Evolutionary conservation across 2,113 vertebrate species (phyloP).

Genomic region (Vimba vimba): DNA sequence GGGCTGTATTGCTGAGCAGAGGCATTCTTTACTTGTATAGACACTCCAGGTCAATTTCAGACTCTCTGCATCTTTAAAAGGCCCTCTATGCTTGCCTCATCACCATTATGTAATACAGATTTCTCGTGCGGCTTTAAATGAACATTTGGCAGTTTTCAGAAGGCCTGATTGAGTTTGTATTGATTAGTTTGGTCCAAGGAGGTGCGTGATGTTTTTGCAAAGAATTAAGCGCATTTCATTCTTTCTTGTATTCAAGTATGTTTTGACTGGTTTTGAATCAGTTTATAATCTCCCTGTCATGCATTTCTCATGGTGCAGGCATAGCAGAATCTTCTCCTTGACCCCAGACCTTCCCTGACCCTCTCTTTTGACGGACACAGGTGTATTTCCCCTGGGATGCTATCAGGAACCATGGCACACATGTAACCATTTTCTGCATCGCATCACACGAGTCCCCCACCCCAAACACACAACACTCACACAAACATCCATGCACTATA

Average conservation of each 20-base stretch:
- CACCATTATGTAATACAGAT: constrained; percentile 63
- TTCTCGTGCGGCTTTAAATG: constrained; percentile 51
- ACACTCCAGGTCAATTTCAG: constrained; percentile 64
- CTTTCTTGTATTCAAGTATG: not conserved
- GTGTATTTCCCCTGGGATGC: constrained; percentile 71
- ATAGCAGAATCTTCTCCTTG: constrained; percentile 49
- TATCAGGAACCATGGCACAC: constrained; percentile 57
- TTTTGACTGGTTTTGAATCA: not conserved
- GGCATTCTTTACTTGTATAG: constrained; percentile 64
- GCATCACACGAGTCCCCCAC: constrained; percentile 49
- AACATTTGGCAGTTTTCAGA: constrained; percentile 37
- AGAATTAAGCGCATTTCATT: not conserved
- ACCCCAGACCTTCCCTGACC: constrained; percentile 41
- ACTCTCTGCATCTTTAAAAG: constrained; percentile 65
- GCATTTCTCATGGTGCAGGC: constrained; percentile 37
- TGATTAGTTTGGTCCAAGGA: constrained; percentile 14
- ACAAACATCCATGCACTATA: constrained; percentile 3
- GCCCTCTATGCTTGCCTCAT: constrained; percentile 63
- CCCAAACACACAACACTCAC: constrained; percentile 3
- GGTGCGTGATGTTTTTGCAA: not conserved
- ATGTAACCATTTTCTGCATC: constrained; percentile 62
- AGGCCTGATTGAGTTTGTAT: constrained; percentile 35
- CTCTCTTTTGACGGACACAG: constrained; percentile 47
- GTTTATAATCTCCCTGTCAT: constrained; percentile 25
- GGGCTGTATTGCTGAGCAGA: constrained; percentile 75